Evolutionary conservation across 2,113 vertebrate species (phyloP).

Genomic region (Oryzias melastigma): DNA sequence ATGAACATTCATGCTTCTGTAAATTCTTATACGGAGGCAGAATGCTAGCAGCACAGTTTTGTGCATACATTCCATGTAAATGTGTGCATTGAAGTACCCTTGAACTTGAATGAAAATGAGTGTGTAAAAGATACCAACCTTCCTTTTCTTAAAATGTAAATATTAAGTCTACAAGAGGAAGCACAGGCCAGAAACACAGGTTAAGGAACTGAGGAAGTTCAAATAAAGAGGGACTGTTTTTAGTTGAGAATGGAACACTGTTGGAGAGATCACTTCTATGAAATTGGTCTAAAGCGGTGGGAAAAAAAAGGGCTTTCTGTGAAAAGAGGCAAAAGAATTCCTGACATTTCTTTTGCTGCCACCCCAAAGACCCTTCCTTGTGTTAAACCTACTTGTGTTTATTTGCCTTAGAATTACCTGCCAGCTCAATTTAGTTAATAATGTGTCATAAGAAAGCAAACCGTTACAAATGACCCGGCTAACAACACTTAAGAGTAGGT

Average conservation of each 20-base stretch:
- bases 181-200: constrained; percentile 11
- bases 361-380: constrained; percentile 65
- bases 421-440: constrained; percentile 81
- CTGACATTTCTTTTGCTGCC: constrained; percentile 57
- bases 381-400: constrained; percentile 79
- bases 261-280: constrained; percentile 45
- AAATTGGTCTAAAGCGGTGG: constrained; percentile 53
- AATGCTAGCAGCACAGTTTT: constrained; percentile 37
- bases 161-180: constrained; percentile 46
- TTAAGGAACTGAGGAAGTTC: constrained; percentile 19
- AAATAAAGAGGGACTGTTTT: constrained; percentile 20
- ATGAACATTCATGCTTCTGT: constrained; percentile 13
- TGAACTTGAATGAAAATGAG: constrained; percentile 32
- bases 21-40: constrained; percentile 21
- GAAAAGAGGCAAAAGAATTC: constrained; percentile 66
- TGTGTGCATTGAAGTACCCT: constrained; percentile 40
- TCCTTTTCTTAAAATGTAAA: constrained; percentile 32
- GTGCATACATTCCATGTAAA: constrained; percentile 13
- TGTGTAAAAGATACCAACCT: constrained; percentile 22
- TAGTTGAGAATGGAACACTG: constrained; percentile 40
- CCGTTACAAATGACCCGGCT: constrained; percentile 70
- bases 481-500: constrained; percentile 18
- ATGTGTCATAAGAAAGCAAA: constrained; percentile 94
- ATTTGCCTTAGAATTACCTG: constrained; percentile 87
- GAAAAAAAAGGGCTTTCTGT: constrained; percentile 78